Percentiles rank a stretch among this genome's conserved stretches.
These are phyloP conservation scores for Odontothrips loti DNA, from an alignment of 2,888 invertebrate genomes.

Conservation along the genomic window DNA sequence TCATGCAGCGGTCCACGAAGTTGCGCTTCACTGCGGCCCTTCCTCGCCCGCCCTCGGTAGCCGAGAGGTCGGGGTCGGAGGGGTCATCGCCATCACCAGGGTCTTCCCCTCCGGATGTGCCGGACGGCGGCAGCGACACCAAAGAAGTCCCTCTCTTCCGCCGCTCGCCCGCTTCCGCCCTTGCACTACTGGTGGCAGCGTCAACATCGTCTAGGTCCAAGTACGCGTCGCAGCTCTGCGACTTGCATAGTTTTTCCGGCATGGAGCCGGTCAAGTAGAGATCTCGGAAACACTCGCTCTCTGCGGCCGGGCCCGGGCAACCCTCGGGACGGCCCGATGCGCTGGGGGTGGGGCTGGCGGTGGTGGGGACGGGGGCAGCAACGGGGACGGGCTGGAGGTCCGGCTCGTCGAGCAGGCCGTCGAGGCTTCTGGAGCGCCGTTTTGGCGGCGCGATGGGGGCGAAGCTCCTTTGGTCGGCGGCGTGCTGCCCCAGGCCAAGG, in stretches of 20 bases:
- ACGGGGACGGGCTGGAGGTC: not conserved
- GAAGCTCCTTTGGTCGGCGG: not conserved
- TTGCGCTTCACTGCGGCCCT: too few species aligned
- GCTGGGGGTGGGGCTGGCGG: not conserved
- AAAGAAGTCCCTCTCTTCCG: too few species aligned
- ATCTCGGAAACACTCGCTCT: not conserved
- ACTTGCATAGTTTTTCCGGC: not conserved
- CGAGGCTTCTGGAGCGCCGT: not conserved
- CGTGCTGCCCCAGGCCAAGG: not conserved
- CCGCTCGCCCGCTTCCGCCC: too few species aligned
- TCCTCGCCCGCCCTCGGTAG: too few species aligned
- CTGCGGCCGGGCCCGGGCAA: too few species aligned
- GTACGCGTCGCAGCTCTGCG: not conserved
- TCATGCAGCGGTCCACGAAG: conserved; percentile 80
- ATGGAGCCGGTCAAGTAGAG: not conserved
- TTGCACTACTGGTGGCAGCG: too few species aligned
- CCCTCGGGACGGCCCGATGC: not conserved
- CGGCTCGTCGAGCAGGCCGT: not conserved
- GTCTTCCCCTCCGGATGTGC: not conserved
- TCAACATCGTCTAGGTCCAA: not conserved
- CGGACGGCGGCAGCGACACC: not conserved
- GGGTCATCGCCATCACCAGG: conserved; percentile 27
- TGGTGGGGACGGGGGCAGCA: not conserved
- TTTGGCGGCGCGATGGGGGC: not conserved
- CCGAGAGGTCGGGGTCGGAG: conserved; percentile 43